Percentiles rank a stretch among this genome's conserved stretches.
phyloP scores from a whole-genome alignment of 2,888 invertebrate species.

The Nemotelus pantherinus region DNA sequence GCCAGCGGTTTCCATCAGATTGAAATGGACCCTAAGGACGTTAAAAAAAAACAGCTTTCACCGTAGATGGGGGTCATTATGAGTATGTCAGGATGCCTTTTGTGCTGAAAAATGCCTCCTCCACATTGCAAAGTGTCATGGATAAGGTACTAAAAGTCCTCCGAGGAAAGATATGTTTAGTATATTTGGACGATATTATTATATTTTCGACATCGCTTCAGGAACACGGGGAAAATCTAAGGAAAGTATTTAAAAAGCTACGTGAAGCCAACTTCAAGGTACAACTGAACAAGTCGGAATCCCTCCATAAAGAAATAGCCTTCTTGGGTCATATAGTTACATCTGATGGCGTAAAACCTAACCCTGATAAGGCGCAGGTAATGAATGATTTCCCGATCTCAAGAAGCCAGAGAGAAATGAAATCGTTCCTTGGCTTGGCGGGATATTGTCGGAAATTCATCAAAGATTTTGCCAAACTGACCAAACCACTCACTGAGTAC shows the following conservation, averaged over 20 bases:
- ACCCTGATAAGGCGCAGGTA: background rate
- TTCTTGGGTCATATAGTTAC: background rate
- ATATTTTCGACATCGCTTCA: constrained; percentile 53
- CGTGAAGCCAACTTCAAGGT: constrained; percentile 53
- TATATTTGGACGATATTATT: constrained; percentile 56
- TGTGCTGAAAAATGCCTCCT: constrained; percentile 1
- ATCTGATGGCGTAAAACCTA: background rate
- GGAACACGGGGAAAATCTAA: constrained; percentile 53
- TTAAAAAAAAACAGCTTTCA: background rate
- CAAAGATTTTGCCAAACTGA: background rate
- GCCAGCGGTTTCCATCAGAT: too few species aligned
- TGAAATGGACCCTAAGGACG: too few species aligned
- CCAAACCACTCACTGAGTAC: constrained; percentile 49
- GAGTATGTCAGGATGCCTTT: constrained; percentile 11
- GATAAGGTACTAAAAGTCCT: constrained; percentile 53
- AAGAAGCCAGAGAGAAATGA: background rate
- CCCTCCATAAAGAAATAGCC: too few species aligned
- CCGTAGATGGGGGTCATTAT: too few species aligned
- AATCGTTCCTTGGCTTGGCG: background rate
- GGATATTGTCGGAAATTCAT: background rate
- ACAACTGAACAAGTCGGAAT: too few species aligned
- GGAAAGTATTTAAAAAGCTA: constrained; percentile 53
- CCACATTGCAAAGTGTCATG: constrained; percentile 32
- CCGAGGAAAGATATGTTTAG: constrained; percentile 46
- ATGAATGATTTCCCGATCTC: background rate